Evolutionary conservation across 2,797 vertebrate species (phyloP), one percentile per base, ranked within the genome.

Genomic region (Echeneis naucrates): DNA sequence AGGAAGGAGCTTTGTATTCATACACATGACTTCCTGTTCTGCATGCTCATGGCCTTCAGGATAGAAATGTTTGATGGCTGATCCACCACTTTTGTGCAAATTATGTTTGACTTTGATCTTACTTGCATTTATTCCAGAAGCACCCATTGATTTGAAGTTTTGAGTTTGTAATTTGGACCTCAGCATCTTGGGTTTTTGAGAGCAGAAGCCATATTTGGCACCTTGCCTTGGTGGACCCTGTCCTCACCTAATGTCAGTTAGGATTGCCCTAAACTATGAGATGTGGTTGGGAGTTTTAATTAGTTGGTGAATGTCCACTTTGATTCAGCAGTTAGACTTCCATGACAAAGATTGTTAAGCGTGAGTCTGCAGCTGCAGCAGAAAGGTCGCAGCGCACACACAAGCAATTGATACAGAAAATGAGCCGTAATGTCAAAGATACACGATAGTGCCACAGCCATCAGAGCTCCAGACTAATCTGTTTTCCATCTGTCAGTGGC

Each of bases 321-420:
- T 0, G 10, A 33, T n/a, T 4, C 30, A 4, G 32, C 32, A 32
- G 5, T 27, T 10, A 47, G 30, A 35, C 48, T 35, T n/a, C 17
- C 45, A 35, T 21, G 27, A 21, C 26, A 16, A n/a, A 19, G 44
- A n/a, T 16, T 33, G 40, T 23, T 6, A 37, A 19, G 8, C 14
- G 4, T 16, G 45, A 44, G 61, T 30, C 17, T 7, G 4, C 40
- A 52, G 48, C 30, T 2, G 1, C 1, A 13, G n/a, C 30, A 51
- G 51, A 59, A 42, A 60, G 56, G 64, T 69, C 52, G 40, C 0
- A 8, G 1, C 71, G 42, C 4, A 0, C 32, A 72, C n/a, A n/a
- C n/a, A n/a, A n/a, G 54, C 62, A 72, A 30, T 5, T 47, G 78
- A 79, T 72, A 42, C 67, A 78, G 57, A 76, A 73, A 65, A 55